These are phyloP conservation scores for Aplysina aerophoba DNA, from an alignment of 37 sponge, comb jelly and placozoan species.

Conservation along the genomic window DNA sequence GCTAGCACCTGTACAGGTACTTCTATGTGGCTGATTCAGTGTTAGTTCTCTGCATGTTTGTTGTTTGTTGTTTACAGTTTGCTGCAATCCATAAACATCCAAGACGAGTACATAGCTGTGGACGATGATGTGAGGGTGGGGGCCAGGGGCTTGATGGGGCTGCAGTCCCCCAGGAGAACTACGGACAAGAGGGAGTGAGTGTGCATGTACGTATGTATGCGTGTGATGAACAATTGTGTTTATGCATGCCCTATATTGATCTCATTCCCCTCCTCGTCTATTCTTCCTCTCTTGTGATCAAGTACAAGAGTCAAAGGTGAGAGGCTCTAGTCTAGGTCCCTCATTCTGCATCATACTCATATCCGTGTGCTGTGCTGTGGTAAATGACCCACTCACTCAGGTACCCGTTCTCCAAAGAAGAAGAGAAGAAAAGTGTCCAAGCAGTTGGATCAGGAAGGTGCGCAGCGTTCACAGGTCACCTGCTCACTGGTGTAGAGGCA, in stretches of 20 bases:
- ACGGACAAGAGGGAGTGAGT: neutral
- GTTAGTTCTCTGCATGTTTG: neutral
- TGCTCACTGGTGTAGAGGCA: too few species aligned
- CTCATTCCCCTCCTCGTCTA: too few species aligned
- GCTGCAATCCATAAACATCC: constrained; percentile 16
- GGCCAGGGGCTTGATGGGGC: constrained; percentile 63
- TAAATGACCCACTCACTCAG: too few species aligned
- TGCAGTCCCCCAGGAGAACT: constrained; percentile 26
- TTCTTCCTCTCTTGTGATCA: too few species aligned
- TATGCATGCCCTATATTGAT: neutral
- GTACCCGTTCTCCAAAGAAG: constrained; percentile 18
- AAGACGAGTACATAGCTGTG: constrained; percentile 14
- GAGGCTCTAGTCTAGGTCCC: too few species aligned
- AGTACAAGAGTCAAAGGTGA: too few species aligned
- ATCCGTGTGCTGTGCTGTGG: too few species aligned
- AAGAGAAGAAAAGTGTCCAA: constrained; percentile 14
- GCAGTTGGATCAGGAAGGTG: constrained; percentile 19
- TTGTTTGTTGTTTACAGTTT: neutral
- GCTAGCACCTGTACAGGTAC: too few species aligned
- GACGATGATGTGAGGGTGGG: constrained; percentile 70
- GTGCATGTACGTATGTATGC: neutral
- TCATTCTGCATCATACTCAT: too few species aligned
- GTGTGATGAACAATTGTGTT: neutral
- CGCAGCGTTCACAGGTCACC: neutral
- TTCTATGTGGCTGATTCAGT: too few species aligned